phyloP scores from a whole-genome alignment of 2,888 invertebrate species.

The Melangyna quadrimaculata region DNA sequence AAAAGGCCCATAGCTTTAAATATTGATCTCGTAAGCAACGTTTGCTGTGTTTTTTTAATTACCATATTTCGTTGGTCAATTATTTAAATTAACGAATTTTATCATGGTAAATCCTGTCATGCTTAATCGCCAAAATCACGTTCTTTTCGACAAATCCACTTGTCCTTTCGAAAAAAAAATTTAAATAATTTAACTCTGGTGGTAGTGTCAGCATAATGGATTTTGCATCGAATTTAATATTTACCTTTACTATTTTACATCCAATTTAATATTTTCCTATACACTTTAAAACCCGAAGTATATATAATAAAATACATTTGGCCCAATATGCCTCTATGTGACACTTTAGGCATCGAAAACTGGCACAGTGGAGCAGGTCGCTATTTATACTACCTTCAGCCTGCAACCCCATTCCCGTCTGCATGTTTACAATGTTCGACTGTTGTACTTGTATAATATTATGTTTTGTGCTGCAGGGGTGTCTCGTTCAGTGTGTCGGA shows the following conservation, averaged over 20 bases:
- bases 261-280: constrained; percentile 58
- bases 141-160: too few relatives aligned
- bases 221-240: constrained; percentile 39
- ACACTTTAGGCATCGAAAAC: constrained; percentile 28
- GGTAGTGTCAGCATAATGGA: background rate
- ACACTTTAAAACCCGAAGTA: background rate
- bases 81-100: too few relatives aligned
- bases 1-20: too few relatives aligned
- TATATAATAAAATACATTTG: background rate
- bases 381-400: constrained; percentile 46
- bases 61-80: too few relatives aligned
- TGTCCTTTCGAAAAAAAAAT: too few relatives aligned
- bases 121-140: too few relatives aligned
- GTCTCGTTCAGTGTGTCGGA: constrained; percentile 24
- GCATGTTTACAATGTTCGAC: constrained; percentile 42
- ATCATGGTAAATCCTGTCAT: too few relatives aligned
- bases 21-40: too few relatives aligned
- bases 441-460: background rate
- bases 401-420: background rate
- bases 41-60: too few relatives aligned
- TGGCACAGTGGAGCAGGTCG: background rate
- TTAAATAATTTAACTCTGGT: background rate
- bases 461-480: constrained; percentile 31
- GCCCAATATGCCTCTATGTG: constrained; percentile 13
- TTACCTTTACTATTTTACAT: constrained; percentile 10